Base-by-base conservation (phyloP, 2,113 vertebrate species). In the Pholis gunnellus region DNA sequence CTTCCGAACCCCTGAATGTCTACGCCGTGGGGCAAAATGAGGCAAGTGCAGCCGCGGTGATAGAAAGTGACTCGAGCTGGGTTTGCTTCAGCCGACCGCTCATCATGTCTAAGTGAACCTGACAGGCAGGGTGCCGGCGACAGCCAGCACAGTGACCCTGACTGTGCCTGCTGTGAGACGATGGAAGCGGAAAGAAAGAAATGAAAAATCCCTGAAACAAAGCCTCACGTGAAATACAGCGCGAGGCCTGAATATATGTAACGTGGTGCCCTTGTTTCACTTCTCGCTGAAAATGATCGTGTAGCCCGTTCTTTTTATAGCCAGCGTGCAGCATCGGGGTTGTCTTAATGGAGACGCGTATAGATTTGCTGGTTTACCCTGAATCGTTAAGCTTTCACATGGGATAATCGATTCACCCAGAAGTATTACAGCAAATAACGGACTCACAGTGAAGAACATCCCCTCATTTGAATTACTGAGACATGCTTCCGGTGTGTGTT, bases 111-210 rank as follows among this genome's bases (percentile, higher is more conserved):
- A 84, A 91, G 81, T 52, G 63, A 73, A 75, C 3, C 79, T 86
- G 93, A 91, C 90, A 90, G 76, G 59, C 75, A 64, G 64, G 34
- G 76, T 90, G 84, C 83, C 84, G 42, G 81, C 31, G 38, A 79
- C 66, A 82, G 75, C 79, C 83, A 66, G 54, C 56, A 1, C 60
- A 5, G 20, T 44, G 75, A 83, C 61, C 78, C 78, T 40, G 40
- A 64, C 75, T 36, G 17, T 52, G 46, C 74, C 64, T 27, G 10
- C 75, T 57, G 59, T n/a, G 56, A 42, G 50, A 67, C 27, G 75
- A 56, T 81, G 65, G 70, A 81, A 68, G 56, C 1, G 5, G 29
- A 72, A 44, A 84, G n/a, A 72, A 14, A 60, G 50, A 61, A 61
- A 40, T 25, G 27, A 34, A 79, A 77, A 57, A 77, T 9, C n/a